These are phyloP conservation scores for Oscheius sp. DNA, from an alignment of 2,888 invertebrate species.

Conservation along the genomic window DNA sequence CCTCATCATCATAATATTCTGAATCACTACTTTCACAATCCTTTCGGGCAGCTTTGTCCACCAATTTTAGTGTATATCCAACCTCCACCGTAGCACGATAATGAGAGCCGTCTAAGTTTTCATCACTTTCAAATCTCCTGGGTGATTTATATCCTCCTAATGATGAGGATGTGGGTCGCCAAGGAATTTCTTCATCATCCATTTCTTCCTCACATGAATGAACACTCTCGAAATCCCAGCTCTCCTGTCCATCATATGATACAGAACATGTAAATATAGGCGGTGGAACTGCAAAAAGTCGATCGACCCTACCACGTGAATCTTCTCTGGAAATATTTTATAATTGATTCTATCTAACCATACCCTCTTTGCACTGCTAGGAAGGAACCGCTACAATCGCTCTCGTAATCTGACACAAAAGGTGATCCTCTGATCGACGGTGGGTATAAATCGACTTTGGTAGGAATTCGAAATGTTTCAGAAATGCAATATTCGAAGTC, in stretches of 20 bases:
- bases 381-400: conserved; percentile 55
- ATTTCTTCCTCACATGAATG: conserved; percentile 50
- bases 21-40: conserved; percentile 54
- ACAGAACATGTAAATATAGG: conserved; percentile 68
- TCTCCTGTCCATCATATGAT: conserved; percentile 60
- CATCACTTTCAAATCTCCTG: conserved; percentile 48
- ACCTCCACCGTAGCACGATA: conserved; percentile 55
- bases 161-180: conserved; percentile 45
- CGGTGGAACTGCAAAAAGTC: conserved; percentile 53
- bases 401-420: conserved; percentile 52
- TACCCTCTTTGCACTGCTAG: conserved; percentile 25
- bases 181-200: conserved; percentile 10
- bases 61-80: conserved; percentile 63
- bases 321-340: conserved; percentile 33
- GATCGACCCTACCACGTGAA: conserved; percentile 56
- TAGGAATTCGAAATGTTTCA: conserved; percentile 45
- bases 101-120: conserved; percentile 16
- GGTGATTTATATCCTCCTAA: conserved; percentile 56
- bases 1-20: conserved; percentile 47
- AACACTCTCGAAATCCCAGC: conserved; percentile 45
- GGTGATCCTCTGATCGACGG: conserved; percentile 40
- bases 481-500: conserved; percentile 51
- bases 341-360: neutral
- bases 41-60: conserved; percentile 58
- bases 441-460: conserved; percentile 41